Base-by-base conservation (phyloP, 2,888 invertebrate genomes). In the Hirtodrosophila trivittata region DNA sequence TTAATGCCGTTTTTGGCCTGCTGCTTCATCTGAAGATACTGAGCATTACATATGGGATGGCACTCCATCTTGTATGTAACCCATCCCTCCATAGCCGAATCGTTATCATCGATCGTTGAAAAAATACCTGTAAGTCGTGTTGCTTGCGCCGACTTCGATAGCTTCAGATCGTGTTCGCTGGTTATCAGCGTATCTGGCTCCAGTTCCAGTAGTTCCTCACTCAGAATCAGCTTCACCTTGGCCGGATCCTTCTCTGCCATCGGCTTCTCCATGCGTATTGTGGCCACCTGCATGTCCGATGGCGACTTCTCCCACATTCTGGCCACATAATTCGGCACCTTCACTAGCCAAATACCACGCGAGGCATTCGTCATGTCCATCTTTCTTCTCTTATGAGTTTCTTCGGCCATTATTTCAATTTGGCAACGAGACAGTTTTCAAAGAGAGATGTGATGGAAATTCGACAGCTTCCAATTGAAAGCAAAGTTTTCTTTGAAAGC, bases 311-410 rank as follows among this genome's bases (percentile, higher is more conserved):
- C 52, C 66, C 65, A 66, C 12, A 58, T n/a, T 0, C 21, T 8
- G 7, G 64, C 42, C 33, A 66, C 52, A 26, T 64, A 66, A 21
- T 52, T 64, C 6, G 66, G 65, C 51, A 66, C 50, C 39, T 64
- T 66, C 0, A 66, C 66, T 1, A 66, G 14, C 66, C 66, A 66
- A 38, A 49, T 10, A 9, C 32, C 35, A 1, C 38, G 35, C 0
- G 6, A 4, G 12, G 12, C 26, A 0, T 49, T 33, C 6, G 35
- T 3, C 51, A 52, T 13, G 3, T 64, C 47, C 58, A 64, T 7
- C 4, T 43, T 64, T 1, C 4, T 37, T 0, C 51, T 64, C 37
- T 33, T 33, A 4, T 0, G 6, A 16, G 1, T 21, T 30, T 57
- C 43, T 4, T 42, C 8, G 0, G 56, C 25, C 56, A 63, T 63